Conservation (phyloP, 2,113 vertebrate genomes). For the Leucoraja erinaceus region DNA sequence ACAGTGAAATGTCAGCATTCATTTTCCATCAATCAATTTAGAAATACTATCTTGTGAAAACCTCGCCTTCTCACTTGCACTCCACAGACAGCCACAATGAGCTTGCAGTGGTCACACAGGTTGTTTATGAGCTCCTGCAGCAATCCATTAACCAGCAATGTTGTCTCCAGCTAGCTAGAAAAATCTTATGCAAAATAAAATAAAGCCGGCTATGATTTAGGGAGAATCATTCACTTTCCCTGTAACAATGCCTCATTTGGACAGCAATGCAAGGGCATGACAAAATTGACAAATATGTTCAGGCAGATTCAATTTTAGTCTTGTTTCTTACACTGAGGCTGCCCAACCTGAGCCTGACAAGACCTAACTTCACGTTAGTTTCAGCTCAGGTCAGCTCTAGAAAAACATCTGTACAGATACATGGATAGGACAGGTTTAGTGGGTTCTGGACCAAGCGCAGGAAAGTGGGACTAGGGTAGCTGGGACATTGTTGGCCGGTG, state of each 20-base stretch:
- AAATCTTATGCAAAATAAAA: background rate
- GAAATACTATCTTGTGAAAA: background rate
- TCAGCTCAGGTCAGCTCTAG: too few relatives aligned
- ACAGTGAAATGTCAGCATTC: conserved; percentile 1
- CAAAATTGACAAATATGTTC: background rate
- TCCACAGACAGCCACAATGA: background rate
- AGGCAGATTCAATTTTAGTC: background rate
- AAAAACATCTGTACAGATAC: too few relatives aligned
- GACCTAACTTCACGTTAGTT: too few relatives aligned
- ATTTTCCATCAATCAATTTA: background rate
- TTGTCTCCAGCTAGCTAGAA: background rate
- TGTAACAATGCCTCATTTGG: background rate
- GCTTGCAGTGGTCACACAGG: background rate
- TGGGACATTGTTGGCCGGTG: too few relatives aligned
- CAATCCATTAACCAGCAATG: background rate
- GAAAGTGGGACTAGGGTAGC: too few relatives aligned
- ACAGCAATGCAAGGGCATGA: background rate
- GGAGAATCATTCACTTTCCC: background rate
- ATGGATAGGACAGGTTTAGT: too few relatives aligned
- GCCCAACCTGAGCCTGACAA: too few relatives aligned
- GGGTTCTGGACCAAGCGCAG: too few relatives aligned
- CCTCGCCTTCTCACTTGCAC: background rate
- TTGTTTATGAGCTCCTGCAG: background rate
- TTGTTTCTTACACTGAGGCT: too few relatives aligned
- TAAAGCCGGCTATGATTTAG: background rate